Evolutionary conservation across 2,797 vertebrate species (phyloP).

Genomic region (Notolepis coatsorum): DNA sequence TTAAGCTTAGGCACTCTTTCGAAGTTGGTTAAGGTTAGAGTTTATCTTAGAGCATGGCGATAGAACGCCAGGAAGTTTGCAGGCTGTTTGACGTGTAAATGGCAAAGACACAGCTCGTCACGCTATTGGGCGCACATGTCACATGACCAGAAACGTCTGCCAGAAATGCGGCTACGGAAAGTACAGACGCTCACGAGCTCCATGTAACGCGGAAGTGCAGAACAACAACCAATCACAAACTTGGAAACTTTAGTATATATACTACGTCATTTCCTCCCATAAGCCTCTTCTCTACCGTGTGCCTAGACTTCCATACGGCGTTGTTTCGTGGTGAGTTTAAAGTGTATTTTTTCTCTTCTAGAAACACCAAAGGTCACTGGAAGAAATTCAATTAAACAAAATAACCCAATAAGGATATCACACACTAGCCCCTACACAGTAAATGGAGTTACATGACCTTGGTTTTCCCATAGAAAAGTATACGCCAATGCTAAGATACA

Average conservation of each 20-base stretch:
- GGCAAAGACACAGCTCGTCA: too few relatives aligned
- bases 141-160: too few relatives aligned
- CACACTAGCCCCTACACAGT: neutral
- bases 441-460: neutral
- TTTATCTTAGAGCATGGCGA: too few relatives aligned
- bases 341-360: neutral
- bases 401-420: neutral
- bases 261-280: slow-evolving; percentile 7
- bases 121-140: too few relatives aligned
- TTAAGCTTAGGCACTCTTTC: too few relatives aligned
- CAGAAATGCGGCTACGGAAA: too few relatives aligned
- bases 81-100: too few relatives aligned
- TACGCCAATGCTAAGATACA: neutral
- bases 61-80: too few relatives aligned
- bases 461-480: neutral
- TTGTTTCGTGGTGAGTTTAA: slow-evolving; percentile 22
- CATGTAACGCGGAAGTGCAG: neutral
- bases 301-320: neutral
- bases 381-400: neutral
- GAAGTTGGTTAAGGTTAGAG: too few relatives aligned
- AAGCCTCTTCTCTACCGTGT: slow-evolving; percentile 8
- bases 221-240: neutral
- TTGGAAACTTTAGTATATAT: neutral
- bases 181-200: too few relatives aligned
- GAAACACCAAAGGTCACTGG: too few relatives aligned